Conservation (phyloP, 2,797 vertebrate genomes). For the Thunnus albacares region DNA sequence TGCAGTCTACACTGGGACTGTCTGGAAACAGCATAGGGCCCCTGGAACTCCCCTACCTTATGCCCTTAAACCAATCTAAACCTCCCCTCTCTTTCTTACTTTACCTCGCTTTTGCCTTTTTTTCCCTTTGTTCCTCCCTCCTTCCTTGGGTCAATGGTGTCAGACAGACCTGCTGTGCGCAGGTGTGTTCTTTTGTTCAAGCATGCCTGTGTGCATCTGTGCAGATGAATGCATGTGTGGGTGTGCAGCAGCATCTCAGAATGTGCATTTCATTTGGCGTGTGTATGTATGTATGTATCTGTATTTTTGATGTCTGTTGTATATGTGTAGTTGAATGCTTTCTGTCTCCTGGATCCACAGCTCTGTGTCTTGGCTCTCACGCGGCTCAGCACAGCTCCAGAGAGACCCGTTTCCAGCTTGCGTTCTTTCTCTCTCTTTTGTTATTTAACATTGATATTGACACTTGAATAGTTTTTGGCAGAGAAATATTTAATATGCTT, state of each 20-base stretch:
- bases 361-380: slow-evolving; percentile 38
- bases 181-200: slow-evolving; percentile 84
- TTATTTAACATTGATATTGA: slow-evolving; percentile 40
- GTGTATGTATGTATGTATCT: slow-evolving; percentile 26
- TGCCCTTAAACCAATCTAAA: slow-evolving; percentile 85
- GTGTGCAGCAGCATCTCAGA: slow-evolving; percentile 59
- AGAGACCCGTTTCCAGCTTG: slow-evolving; percentile 17
- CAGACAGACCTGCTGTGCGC: slow-evolving; percentile 87
- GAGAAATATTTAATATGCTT: slow-evolving; percentile 34
- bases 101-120: slow-evolving; percentile 71
- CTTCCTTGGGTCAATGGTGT: slow-evolving; percentile 80
- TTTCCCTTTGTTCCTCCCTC: slow-evolving; percentile 74
- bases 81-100: slow-evolving; percentile 73
- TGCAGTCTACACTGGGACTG: slow-evolving; percentile 82
- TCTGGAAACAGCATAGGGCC: slow-evolving; percentile 84
- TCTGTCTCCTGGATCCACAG: slow-evolving; percentile 37
- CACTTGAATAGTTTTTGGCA: slow-evolving; percentile 38
- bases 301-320: slow-evolving; percentile 26
- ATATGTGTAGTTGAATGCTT: slow-evolving; percentile 41
- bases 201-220: slow-evolving; percentile 70
- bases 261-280: slow-evolving; percentile 53
- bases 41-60: slow-evolving; percentile 79
- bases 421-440: slow-evolving; percentile 13
- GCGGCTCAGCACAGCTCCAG: slow-evolving; percentile 35
- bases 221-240: slow-evolving; percentile 68